Evolutionary conservation across 2,113 vertebrate species (phyloP).

Genomic region (Rhodinocichla rosea): DNA sequence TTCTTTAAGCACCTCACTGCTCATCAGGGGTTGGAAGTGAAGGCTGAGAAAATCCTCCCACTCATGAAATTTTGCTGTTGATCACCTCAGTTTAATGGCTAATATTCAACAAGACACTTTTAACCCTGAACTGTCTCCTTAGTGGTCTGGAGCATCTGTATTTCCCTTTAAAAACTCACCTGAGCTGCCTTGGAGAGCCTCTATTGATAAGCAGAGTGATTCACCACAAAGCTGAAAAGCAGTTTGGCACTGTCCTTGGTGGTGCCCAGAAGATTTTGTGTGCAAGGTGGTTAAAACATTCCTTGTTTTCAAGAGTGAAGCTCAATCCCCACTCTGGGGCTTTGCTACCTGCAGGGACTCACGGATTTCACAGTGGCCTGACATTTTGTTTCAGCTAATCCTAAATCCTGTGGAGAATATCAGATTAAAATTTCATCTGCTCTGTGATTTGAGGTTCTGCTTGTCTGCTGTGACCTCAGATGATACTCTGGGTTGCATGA

Average conservation of each 20-base stretch:
- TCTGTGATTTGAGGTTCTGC: not conserved
- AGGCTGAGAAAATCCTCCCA: not conserved
- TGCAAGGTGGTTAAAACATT: not conserved
- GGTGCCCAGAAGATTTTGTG: not conserved
- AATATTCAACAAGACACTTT: not conserved
- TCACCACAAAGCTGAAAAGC: not conserved
- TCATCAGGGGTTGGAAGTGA: not conserved
- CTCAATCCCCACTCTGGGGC: not conserved
- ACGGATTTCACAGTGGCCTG: not conserved
- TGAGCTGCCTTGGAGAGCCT: not conserved
- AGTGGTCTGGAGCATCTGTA: not conserved
- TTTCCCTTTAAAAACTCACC: not conserved
- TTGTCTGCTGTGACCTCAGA: not conserved
- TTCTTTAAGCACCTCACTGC: not conserved
- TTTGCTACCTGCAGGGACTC: not conserved
- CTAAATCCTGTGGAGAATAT: not conserved
- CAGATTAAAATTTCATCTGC: not conserved
- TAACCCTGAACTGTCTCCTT: not conserved
- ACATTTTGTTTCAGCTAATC: not conserved
- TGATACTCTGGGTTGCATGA: not conserved
- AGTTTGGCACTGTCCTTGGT: accelerated
- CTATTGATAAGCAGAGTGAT: accelerated
- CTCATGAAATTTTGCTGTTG: not conserved
- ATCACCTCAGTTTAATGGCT: not conserved
- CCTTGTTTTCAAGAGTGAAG: not conserved